Evolutionary conservation across 2,797 vertebrate genomes (phyloP), one percentile per base, ranked within the genome.

Genomic region (Clarias laeviceps): DNA sequence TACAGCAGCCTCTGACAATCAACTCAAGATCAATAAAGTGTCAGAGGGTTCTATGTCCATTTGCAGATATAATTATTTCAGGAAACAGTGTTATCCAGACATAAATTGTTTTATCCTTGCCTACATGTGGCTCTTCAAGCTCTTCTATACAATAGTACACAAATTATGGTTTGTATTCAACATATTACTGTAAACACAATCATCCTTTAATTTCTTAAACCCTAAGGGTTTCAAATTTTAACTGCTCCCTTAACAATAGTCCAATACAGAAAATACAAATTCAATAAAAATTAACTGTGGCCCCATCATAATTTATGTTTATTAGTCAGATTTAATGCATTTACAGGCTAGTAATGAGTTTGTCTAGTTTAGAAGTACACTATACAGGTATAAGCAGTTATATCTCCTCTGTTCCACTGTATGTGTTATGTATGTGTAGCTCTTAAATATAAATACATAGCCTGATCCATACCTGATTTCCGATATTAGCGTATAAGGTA

Each of bases 1-100:
- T 84, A 78, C 86, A 27, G 70, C 66, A 80, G 87, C 80, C 80
- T 84, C 80, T 81, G 78, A 87, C 73, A 73, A 87, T 85, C 79
- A 80, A 69, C 74, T 62, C 72, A 74, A 18, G 74, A 85, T 88
- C 87, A 64, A 88, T 88, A 84, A 40, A 61, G 62, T 76, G 85
- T 84, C 64, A 80, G 45, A 65, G 22, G 37, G 85, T 50, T 81
- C 61, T 76, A 24, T 87, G 77, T 59, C 82, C 72, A 84, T 76
- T 84, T 81, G n/a, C n/a, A 84, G 78, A 62, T 65, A 76, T 62
- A 83, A 61, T 80, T 84, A 72, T 73, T 80, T 65, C 37, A 5
- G 24, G 78, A 50, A n/a, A 65, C 37, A 65, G 11, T 64, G 24
- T 27, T 54, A 22, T 54, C 20, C n/a, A 29, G 45, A 8, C 61